These are phyloP conservation scores for Rhynchotus rufescens DNA, from an alignment of 2,797 vertebrate species.

Conservation along the genomic window DNA sequence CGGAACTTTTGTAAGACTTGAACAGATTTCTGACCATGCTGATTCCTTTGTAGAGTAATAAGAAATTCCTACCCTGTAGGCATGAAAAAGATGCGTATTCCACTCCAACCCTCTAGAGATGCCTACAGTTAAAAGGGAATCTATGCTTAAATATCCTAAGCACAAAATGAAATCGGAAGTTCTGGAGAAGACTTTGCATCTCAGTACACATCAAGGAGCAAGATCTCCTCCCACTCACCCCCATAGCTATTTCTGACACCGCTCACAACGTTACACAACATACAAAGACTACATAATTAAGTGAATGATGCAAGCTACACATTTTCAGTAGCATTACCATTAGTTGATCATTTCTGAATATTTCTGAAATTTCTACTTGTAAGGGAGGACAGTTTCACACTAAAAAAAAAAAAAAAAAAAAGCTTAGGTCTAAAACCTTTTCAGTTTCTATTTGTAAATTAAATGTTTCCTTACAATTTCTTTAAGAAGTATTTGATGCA, in stretches of 20 bases:
- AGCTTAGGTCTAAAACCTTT: background rate
- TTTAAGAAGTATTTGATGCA: background rate
- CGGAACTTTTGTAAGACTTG: background rate
- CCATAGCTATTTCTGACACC: background rate
- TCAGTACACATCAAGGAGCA: background rate
- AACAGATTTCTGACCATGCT: background rate
- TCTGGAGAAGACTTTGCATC: background rate
- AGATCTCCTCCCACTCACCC: background rate
- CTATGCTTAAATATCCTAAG: background rate
- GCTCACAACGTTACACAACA: background rate
- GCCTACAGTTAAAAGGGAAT: background rate
- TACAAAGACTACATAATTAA: background rate
- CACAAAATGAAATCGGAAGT: background rate
- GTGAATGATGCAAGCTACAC: background rate
- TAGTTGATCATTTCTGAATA: background rate
- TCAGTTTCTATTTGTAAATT: background rate
- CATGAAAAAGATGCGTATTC: background rate
- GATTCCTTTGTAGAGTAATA: background rate
- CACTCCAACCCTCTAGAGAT: background rate
- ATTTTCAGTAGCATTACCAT: background rate
- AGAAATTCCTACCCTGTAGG: background rate
- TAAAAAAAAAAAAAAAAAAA: background rate
- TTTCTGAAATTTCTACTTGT: background rate
- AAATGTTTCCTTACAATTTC: background rate
- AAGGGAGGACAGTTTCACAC: background rate